Evolutionary conservation across 2,797 vertebrate genomes (phyloP).

Genomic region (Acropternis orthonyx): DNA sequence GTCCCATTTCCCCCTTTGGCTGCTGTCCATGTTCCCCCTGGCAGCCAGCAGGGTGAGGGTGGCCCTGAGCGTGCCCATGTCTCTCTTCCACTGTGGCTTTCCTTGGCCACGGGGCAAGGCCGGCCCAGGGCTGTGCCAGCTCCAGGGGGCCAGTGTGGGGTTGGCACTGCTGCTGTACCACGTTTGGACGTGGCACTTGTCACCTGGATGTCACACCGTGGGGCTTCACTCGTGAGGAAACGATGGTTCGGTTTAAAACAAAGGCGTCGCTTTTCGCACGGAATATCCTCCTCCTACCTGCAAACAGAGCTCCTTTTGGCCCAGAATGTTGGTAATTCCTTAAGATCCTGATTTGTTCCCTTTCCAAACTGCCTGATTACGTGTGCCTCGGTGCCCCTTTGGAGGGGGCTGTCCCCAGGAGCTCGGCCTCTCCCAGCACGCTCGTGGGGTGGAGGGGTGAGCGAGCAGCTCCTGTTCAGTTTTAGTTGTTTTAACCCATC

Average conservation of each 20-base stretch:
- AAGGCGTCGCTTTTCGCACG: accelerated
- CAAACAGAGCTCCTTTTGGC: not conserved
- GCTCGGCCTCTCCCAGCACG: not conserved
- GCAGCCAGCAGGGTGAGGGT: not conserved
- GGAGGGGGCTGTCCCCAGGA: not conserved
- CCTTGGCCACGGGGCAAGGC: accelerated
- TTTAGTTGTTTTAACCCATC: slow-evolving; percentile 10
- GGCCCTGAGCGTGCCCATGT: not conserved
- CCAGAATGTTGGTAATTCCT: not conserved
- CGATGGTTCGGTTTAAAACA: not conserved
- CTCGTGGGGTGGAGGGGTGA: slow-evolving; percentile 55
- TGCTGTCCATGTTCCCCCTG: not conserved
- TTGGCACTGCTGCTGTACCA: not conserved
- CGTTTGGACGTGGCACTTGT: not conserved
- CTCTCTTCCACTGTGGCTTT: not conserved
- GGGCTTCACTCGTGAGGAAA: accelerated
- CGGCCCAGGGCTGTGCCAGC: not conserved
- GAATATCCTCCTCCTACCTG: not conserved
- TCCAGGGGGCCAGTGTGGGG: not conserved
- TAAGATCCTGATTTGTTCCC: not conserved
- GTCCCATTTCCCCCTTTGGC: not conserved
- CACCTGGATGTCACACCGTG: not conserved
- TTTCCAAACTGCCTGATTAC: not conserved
- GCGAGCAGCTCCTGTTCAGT: not conserved
- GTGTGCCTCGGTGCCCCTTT: not conserved